phyloP scores from a whole-genome alignment of 2,888 invertebrate genomes.

The Ectemnius lituratus region DNA sequence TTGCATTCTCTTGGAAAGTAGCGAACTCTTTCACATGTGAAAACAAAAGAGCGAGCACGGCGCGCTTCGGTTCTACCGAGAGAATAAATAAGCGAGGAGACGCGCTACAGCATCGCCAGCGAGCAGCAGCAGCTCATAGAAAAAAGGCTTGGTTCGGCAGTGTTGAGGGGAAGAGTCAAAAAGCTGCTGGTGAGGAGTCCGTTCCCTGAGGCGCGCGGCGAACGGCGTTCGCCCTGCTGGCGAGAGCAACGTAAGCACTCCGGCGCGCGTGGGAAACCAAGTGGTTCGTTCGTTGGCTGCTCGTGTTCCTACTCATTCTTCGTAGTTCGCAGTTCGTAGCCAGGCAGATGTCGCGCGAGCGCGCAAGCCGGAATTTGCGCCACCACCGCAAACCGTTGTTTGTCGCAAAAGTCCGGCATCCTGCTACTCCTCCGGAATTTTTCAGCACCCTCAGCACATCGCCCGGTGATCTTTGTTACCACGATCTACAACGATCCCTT shows the following conservation, averaged over 20 bases:
- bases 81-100: too few species aligned
- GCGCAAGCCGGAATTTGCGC: constrained; percentile 34
- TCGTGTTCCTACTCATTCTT: constrained; percentile 3
- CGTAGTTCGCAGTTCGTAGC: background rate
- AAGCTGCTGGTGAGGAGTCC: constrained; percentile 50
- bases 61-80: constrained; percentile 42
- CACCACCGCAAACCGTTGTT: constrained; percentile 49
- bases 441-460: constrained; percentile 64
- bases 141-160: background rate
- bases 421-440: constrained; percentile 39
- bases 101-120: too few species aligned
- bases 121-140: background rate
- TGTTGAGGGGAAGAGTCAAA: constrained; percentile 30
- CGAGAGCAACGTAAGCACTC: constrained; percentile 70
- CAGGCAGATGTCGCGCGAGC: too few species aligned
- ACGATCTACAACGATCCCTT: constrained; percentile 35
- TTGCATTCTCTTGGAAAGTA: constrained; percentile 34
- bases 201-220: background rate
- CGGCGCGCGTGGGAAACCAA: constrained; percentile 67
- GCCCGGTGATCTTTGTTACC: background rate
- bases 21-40: constrained; percentile 49
- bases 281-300: constrained; percentile 60
- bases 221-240: constrained; percentile 27
- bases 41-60: constrained; percentile 43
- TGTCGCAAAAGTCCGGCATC: constrained; percentile 56